Evolutionary conservation across 2,888 invertebrate species (phyloP), one percentile per base, ranked within the genome.

Genomic region (Caenorhabditis drosophilae): DNA sequence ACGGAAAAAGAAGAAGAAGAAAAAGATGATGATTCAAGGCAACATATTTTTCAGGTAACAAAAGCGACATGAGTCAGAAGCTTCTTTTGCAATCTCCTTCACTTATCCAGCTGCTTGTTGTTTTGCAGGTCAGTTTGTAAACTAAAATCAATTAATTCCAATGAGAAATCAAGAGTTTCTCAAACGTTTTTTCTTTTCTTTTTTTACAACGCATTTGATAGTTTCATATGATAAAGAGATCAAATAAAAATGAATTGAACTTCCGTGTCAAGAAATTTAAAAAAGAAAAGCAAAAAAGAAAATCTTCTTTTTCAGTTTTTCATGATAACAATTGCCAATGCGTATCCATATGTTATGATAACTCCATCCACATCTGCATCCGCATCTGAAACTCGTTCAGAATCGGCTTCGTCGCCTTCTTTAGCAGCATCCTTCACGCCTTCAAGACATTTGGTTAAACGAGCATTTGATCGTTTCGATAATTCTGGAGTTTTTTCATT

Each of bases 391-490:
- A n/a, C n/a, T n/a, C n/a, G n/a, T n/a, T n/a, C n/a, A n/a, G n/a
- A n/a, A n/a, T n/a, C n/a, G n/a, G n/a, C n/a, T n/a, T n/a, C n/a
- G n/a, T n/a, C n/a, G n/a, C n/a, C n/a, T n/a, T n/a, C n/a, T n/a
- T n/a, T n/a, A n/a, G n/a, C n/a, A n/a, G n/a, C n/a, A n/a, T n/a
- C n/a, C n/a, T n/a, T n/a, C n/a, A n/a, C n/a, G n/a, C n/a, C n/a
- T n/a, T n/a, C n/a, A n/a, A n/a, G 62, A 4, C 54, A 53, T 34
- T 48, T 59, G 11, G 61, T 62, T 11, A 73, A 73, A 38, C 47
- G 73, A 3, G 67, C 73, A 0, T 73, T 73, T 46, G 73, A 73
- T 25, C 63, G 73, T 15, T 59, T 73, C 44, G 73, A 73, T 41
- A 62, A 67, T 48, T 49, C 56, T 4, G 67, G 60, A 15, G 54